Conservation (phyloP, 2,797 vertebrate genomes). For the Dermochelys coriacea region DNA sequence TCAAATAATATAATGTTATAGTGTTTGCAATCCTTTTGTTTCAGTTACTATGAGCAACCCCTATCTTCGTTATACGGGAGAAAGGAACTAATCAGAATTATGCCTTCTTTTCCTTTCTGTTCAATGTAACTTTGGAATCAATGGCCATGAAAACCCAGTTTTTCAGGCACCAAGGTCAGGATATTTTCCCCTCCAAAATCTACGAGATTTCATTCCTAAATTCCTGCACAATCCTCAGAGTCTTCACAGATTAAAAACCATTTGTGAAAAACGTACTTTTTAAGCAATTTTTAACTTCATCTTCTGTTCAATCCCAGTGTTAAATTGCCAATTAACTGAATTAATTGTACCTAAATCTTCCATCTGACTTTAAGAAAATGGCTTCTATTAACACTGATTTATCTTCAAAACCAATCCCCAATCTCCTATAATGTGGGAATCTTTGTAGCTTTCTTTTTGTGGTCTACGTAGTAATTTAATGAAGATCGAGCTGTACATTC, state of each 20-base stretch:
- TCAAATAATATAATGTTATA: background rate
- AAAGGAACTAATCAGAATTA: background rate
- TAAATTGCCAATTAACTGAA: background rate
- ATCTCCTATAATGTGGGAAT: background rate
- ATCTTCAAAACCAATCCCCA: background rate
- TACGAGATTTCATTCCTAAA: background rate
- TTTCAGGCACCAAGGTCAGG: background rate
- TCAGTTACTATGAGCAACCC: background rate
- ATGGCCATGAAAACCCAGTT: accelerated
- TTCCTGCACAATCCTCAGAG: background rate
- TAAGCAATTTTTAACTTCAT: background rate
- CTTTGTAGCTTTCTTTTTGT: background rate
- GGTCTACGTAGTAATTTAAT: background rate
- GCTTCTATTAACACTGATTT: background rate
- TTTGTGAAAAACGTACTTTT: background rate
- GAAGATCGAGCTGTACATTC: background rate
- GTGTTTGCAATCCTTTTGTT: background rate
- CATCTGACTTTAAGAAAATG: background rate
- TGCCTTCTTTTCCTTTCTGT: background rate
- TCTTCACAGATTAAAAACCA: background rate
- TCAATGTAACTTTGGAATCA: background rate
- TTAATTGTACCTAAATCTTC: background rate
- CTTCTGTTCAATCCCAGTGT: background rate
- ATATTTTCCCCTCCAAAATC: accelerated
- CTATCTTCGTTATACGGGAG: accelerated